phyloP scores from a whole-genome alignment of 2,113 vertebrate genomes.

The Dipodomys merriami region DNA sequence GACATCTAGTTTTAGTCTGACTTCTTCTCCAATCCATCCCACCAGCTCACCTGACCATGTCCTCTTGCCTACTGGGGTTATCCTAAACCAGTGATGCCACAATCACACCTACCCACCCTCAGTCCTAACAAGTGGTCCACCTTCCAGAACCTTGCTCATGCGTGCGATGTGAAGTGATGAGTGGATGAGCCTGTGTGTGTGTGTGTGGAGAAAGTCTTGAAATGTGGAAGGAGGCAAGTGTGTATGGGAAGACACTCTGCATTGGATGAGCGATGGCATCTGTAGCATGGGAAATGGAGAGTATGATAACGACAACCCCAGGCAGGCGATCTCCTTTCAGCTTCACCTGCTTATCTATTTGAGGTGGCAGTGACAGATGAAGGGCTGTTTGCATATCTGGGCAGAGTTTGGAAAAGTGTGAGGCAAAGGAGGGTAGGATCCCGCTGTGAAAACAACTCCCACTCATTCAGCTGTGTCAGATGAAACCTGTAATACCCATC shows the following conservation, averaged over 20 bases:
- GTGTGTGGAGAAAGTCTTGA: too few relatives aligned
- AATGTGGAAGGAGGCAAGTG: too few relatives aligned
- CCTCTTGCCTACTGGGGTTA: rapidly evolving
- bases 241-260: too few relatives aligned
- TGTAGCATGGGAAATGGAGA: too few relatives aligned
- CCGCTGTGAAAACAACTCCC: too few relatives aligned
- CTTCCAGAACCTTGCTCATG: not conserved
- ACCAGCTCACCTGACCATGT: not conserved
- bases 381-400: not conserved
- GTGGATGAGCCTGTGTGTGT: not conserved
- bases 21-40: not conserved
- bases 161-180: not conserved
- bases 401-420: not conserved
- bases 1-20: not conserved
- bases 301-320: not conserved
- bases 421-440: too few relatives aligned
- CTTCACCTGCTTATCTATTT: conserved; percentile 22
- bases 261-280: too few relatives aligned
- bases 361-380: conserved; percentile 12
- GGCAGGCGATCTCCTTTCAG: not conserved
- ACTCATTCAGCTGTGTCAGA: too few relatives aligned
- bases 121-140: not conserved
- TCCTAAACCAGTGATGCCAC: not conserved
- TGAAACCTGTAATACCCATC: too few relatives aligned
- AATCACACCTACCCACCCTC: not conserved